Percentiles rank a stretch among this genome's conserved stretches.
Conservation (phyloP, 1,140 invertebrate genomes). For the Cherax quadricarinatus region DNA sequence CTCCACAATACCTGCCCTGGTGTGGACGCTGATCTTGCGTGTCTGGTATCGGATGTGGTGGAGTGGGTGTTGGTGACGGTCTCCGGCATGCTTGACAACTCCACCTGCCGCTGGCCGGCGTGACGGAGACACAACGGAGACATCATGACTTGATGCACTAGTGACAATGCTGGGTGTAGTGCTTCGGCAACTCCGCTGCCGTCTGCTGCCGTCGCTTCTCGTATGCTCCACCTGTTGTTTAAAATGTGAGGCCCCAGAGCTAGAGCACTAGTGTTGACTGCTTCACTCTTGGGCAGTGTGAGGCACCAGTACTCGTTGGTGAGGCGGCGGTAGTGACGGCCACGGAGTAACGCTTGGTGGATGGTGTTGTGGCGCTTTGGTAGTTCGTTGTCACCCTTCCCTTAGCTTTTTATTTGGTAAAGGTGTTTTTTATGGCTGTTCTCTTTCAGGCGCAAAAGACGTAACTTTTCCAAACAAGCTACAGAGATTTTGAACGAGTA, state of each 20-base stretch:
- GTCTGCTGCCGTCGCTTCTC: constrained; percentile 2
- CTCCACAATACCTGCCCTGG: not conserved
- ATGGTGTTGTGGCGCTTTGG: constrained; percentile 69
- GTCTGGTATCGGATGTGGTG: not conserved
- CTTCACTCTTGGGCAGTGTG: not conserved
- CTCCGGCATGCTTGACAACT: constrained; percentile 49
- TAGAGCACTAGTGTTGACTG: not conserved
- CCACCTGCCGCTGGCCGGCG: constrained; percentile 51
- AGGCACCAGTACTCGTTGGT: not conserved
- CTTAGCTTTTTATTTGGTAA: constrained; percentile 69
- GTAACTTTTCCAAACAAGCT: constrained; percentile 84
- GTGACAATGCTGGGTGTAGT: constrained; percentile 55
- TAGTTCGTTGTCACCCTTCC: constrained; percentile 66
- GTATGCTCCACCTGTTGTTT: no score
- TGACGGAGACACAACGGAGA: constrained; percentile 60
- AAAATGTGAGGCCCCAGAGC: not conserved
- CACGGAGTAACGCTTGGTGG: constrained; percentile 68
- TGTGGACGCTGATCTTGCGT: not conserved
- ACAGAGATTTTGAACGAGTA: constrained; percentile 85
- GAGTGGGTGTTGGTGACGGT: constrained; percentile 4
- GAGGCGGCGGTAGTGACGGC: constrained; percentile 1
- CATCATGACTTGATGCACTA: constrained; percentile 34
- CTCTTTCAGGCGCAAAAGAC: constrained; percentile 80
- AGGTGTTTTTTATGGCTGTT: constrained; percentile 77
- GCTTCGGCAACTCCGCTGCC: constrained; percentile 8